Evolutionary conservation across 2,113 vertebrate genomes (phyloP), one percentile per base, ranked within the genome.

Genomic region (Triplophysa tibetana): DNA sequence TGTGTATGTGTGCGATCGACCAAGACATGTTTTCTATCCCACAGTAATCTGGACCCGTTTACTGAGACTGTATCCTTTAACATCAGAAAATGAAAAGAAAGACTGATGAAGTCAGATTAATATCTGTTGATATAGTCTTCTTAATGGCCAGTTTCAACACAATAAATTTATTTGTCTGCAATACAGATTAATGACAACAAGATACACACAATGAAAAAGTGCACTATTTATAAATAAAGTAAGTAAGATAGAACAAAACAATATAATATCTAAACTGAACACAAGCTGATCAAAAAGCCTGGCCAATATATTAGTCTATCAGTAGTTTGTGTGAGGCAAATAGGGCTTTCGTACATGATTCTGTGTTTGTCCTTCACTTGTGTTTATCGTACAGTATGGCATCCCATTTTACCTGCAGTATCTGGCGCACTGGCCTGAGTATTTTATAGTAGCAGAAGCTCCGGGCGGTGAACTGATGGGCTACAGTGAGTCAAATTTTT

Each of bases 351-450:
- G 2, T 38, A 23, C 26, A 48, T n/a, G 26, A 7, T 14, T 43
- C 8, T 13, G 45, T 73, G 29, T 72, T 58, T 19, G n/a, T 79
- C 85, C 70, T 88, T 89, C 63, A 91, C 86, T 38, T 41, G 50
- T 0, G 17, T 67, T 16, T 70, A 1, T 13, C 70, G 45, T 80
- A 54, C 84, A 97, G 97, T 98, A 98, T 88, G 96, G 97, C 52
- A 98, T 97, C 79, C 96, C 97, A 0, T 99, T 99, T 83, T 98
- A 98, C 83, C 88, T 97, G 38, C 97, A 98, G 91, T 98, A 98
- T 84, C 91, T 99, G 4, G 97, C 97, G 14, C 97, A 98, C 86
- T 98, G 97, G 97, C 97, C 97, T 0, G 96, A 99, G 89, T 98
- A 99, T 78, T 98, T 98, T 89, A 95, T 98, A 1, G 96, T 98